These are phyloP conservation scores for Ruditapes philippinarum DNA, from an alignment of 1,140 invertebrate genomes.

Conservation along the genomic window DNA sequence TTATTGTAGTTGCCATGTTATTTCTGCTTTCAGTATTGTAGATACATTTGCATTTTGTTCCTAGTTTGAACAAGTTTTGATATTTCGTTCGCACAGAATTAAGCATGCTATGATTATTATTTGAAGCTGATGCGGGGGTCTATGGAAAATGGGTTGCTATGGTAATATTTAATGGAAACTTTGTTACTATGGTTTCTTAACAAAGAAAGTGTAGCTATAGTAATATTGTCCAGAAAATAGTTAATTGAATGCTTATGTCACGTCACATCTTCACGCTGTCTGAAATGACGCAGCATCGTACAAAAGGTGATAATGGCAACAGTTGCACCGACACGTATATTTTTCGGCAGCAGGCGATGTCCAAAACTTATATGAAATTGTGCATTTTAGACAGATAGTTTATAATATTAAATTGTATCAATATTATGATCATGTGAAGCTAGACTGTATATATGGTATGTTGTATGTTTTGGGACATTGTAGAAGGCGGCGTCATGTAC, in stretches of 20 bases:
- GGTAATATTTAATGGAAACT: not conserved
- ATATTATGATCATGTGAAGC: not conserved
- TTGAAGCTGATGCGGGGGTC: not conserved
- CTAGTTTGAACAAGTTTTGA: too few relatives aligned
- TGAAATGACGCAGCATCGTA: too few relatives aligned
- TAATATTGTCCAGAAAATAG: too few relatives aligned
- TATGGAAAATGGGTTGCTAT: not conserved
- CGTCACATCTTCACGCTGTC: too few relatives aligned
- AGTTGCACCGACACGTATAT: too few relatives aligned
- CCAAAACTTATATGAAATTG: not conserved
- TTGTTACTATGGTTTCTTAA: not conserved
- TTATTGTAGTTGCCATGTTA: not conserved
- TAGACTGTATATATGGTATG: conserved; percentile 27
- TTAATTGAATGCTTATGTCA: too few relatives aligned
- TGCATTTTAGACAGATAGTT: not conserved
- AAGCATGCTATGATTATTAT: not conserved
- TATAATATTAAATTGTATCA: not conserved
- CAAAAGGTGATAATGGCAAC: too few relatives aligned
- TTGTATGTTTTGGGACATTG: conserved; percentile 58
- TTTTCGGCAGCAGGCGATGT: too few relatives aligned
- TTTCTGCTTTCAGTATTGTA: not conserved
- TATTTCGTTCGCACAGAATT: not conserved
- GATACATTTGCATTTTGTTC: not conserved
- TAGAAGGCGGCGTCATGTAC: conserved; percentile 68
- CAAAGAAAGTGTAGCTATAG: too few relatives aligned